Evolutionary conservation across 1,140 invertebrate species (phyloP).

Genomic region (Copidosoma floridanum): DNA sequence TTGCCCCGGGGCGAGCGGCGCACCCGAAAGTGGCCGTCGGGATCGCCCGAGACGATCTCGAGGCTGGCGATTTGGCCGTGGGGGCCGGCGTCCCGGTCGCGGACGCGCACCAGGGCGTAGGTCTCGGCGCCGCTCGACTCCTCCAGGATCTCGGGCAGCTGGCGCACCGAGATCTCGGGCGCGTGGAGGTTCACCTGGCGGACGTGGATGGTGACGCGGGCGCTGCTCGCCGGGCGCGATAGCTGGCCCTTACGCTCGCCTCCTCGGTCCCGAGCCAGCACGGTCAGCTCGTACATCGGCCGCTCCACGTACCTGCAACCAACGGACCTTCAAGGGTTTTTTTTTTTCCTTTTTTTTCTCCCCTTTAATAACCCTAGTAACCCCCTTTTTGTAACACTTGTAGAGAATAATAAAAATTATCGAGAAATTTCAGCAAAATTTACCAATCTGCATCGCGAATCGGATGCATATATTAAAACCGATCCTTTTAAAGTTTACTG

Average conservation of each 20-base stretch:
- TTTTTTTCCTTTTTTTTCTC: too few relatives aligned
- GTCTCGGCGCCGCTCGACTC: slow-evolving; percentile 82
- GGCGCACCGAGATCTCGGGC: slow-evolving; percentile 78
- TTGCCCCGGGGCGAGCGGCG: slow-evolving; percentile 55
- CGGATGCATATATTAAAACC: too few relatives aligned
- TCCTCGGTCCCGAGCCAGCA: slow-evolving; percentile 81
- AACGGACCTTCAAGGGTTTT: not conserved
- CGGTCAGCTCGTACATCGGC: slow-evolving; percentile 70
- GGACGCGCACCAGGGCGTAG: slow-evolving; percentile 85
- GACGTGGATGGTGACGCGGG: slow-evolving; percentile 75
- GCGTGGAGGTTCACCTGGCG: slow-evolving; percentile 82
- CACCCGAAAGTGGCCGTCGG: slow-evolving; percentile 82
- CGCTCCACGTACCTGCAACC: slow-evolving; percentile 62
- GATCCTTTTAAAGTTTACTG: too few relatives aligned
- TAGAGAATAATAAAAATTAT: too few relatives aligned
- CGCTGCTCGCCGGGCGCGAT: slow-evolving; percentile 65
- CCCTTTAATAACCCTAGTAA: too few relatives aligned
- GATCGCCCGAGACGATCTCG: slow-evolving; percentile 86
- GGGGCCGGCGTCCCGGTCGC: slow-evolving; percentile 77
- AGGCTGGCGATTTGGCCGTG: slow-evolving; percentile 80
- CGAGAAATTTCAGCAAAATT: too few relatives aligned
- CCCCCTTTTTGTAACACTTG: too few relatives aligned
- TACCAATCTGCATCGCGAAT: too few relatives aligned
- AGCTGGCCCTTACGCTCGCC: too few relatives aligned
- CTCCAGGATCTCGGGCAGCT: slow-evolving; percentile 78